Evolutionary conservation across 2,797 vertebrate species (phyloP).

Genomic region (Rhodeus uyekii): DNA sequence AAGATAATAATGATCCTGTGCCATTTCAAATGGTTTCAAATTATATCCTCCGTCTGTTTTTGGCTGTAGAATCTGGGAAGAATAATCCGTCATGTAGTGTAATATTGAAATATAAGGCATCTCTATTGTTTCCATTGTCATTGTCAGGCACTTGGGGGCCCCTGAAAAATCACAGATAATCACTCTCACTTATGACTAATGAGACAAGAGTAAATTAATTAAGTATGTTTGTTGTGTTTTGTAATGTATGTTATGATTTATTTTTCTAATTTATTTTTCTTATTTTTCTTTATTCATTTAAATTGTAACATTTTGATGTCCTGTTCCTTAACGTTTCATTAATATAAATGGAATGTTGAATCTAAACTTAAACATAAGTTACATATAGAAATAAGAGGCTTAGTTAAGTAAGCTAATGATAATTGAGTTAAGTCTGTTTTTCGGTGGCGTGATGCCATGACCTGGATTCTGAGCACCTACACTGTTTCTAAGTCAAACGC

Average conservation of each 20-base stretch:
- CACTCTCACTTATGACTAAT: neutral
- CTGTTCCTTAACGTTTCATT: neutral
- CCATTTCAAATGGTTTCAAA: neutral
- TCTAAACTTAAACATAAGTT: slow-evolving; percentile 42
- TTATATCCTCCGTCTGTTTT: neutral
- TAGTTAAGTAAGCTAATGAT: slow-evolving; percentile 21
- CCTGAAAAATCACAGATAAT: neutral
- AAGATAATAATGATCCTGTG: neutral
- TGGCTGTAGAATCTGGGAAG: neutral
- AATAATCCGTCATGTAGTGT: neutral
- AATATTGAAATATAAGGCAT: neutral
- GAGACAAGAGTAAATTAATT: neutral
- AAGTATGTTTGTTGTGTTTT: neutral
- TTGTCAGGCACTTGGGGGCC: slow-evolving; percentile 9
- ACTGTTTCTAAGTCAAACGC: neutral
- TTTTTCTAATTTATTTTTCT: neutral
- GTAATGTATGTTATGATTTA: neutral
- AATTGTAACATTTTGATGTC: neutral
- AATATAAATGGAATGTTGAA: neutral
- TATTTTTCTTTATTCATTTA: neutral
- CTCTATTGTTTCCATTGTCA: slow-evolving; percentile 39
- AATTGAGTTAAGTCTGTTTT: slow-evolving; percentile 16
- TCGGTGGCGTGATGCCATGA: slow-evolving; percentile 29
- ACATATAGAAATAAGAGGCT: slow-evolving; percentile 19
- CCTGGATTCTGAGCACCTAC: slow-evolving; percentile 60